Evolutionary conservation across 2,888 invertebrate genomes (phyloP), one percentile per base, ranked within the genome.

Genomic region (Drosophila histrio): DNA sequence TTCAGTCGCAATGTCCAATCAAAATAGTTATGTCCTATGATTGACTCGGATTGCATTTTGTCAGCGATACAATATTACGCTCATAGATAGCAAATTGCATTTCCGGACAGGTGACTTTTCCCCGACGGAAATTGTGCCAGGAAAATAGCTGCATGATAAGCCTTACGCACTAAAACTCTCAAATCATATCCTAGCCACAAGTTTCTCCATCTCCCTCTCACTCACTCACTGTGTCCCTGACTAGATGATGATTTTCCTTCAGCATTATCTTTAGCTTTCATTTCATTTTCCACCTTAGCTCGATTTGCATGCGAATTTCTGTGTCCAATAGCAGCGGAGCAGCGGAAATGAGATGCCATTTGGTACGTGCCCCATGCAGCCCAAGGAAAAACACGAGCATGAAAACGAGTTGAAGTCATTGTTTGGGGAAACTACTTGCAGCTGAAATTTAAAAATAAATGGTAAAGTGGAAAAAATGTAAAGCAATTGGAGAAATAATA

Each of bases 1-100:
- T 39, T 22, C 22, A 34, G 17, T 47, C 74, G 34, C 67, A 68
- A 28, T 63, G 65, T 64, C 63, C 87, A 83, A 86, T 81, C 87
- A 87, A 77, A 79, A 79, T 70, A 52, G 65, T 53, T 62, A 47
- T 62, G 67, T 61, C 53, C 67, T 26, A 44, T 69, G 79, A 76
- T 72, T 77, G 72, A 81, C 61, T 60, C 32, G 57, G 46, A 43
- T 53, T 59, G 41, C 43, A 65, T 30, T 61, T 52, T 66, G 46
- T 66, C 53, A 50, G 30, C 39, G 36, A 49, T 59, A 41, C 60
- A 77, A 68, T 67, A 61, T 80, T 63, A 67, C 53, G 26, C 32
- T 57, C 46, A 34, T 57, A 41, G 53, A 53, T 39, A 46, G 46
- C 61, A 53, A 61, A 59, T 78, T 62, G 50, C 61, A 79, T 69